Evolutionary conservation across 2,888 invertebrate species (phyloP).

Genomic region (Drosophila ustulata): DNA sequence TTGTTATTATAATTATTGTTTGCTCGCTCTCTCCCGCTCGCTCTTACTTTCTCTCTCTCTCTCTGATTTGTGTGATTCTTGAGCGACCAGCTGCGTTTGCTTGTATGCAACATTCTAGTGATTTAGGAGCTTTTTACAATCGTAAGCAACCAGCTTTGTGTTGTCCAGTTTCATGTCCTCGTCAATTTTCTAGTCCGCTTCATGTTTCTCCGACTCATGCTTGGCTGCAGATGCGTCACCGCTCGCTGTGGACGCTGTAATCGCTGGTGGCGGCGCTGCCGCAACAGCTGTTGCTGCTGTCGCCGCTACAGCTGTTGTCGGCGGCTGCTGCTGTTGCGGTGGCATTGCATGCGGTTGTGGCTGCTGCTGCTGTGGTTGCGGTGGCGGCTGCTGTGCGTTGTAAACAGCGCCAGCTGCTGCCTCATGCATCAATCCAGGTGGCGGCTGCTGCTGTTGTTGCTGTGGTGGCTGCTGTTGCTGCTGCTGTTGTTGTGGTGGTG

Average conservation of each 20-base stretch:
- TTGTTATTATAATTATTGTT: neutral
- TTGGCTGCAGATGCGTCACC: conserved; percentile 58
- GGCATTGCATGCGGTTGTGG: conserved; percentile 39
- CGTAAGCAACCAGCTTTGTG: neutral
- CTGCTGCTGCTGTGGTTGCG: conserved; percentile 32
- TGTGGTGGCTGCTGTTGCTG: conserved; percentile 65
- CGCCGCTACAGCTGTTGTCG: conserved; percentile 37
- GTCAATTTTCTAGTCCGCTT: conserved; percentile 70
- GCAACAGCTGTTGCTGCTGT: conserved; percentile 46
- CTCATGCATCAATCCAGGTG: neutral
- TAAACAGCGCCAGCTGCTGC: conserved; percentile 3
- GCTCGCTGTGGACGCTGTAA: conserved; percentile 23
- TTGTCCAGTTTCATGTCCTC: neutral
- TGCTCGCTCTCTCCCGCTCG: conserved; percentile 2
- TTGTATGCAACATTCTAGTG: conserved; percentile 11
- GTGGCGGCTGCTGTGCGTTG: conserved; percentile 22
- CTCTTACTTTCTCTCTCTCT: neutral
- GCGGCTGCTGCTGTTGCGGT: conserved; percentile 36
- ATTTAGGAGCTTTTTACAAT: conserved; percentile 38
- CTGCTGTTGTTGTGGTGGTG: conserved; percentile 23
- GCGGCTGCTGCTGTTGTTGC: conserved; percentile 53
- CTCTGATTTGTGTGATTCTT: neutral
- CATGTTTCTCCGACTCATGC: conserved; percentile 83
- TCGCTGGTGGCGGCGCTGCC: conserved; percentile 24
- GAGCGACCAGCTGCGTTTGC: conserved; percentile 18